phyloP scores from a whole-genome alignment of 2,888 invertebrate genomes.

The Falcaria lacertinaria region DNA sequence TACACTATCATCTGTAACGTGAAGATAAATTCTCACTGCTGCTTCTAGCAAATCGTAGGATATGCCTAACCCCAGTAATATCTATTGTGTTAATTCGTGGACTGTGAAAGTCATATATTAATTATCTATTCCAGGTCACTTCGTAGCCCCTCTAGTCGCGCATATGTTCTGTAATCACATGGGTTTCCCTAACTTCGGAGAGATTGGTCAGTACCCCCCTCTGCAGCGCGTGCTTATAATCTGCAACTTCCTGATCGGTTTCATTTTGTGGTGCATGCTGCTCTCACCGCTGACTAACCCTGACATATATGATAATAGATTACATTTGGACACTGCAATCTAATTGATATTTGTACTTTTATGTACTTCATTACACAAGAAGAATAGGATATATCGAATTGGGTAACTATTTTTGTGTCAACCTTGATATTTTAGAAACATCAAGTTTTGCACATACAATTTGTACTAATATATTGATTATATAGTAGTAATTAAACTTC shows the following conservation, averaged over 20 bases:
- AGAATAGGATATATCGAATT: neutral
- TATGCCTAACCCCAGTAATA: too few species aligned
- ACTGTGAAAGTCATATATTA: neutral
- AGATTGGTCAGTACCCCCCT: constrained; percentile 53
- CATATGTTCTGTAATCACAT: constrained; percentile 98
- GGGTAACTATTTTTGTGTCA: neutral
- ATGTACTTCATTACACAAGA: neutral
- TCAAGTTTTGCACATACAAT: neutral
- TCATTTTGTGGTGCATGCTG: constrained; percentile 87
- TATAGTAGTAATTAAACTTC: too few species aligned
- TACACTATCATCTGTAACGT: too few species aligned
- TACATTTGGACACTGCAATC: constrained; percentile 74
- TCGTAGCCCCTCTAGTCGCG: constrained; percentile 91
- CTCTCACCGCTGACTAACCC: constrained; percentile 89
- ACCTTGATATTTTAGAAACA: neutral
- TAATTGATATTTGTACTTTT: neutral
- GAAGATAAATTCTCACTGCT: too few species aligned
- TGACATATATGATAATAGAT: constrained; percentile 78
- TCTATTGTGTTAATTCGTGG: too few species aligned
- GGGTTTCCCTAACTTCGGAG: constrained; percentile 94
- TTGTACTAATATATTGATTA: too few species aligned
- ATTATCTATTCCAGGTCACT: constrained; percentile 83
- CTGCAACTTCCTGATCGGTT: constrained; percentile 85
- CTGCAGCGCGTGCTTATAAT: constrained; percentile 81
- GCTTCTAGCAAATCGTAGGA: too few species aligned